Conservation (phyloP, 2,888 invertebrate genomes). For the Saturnia pavonia region DNA sequence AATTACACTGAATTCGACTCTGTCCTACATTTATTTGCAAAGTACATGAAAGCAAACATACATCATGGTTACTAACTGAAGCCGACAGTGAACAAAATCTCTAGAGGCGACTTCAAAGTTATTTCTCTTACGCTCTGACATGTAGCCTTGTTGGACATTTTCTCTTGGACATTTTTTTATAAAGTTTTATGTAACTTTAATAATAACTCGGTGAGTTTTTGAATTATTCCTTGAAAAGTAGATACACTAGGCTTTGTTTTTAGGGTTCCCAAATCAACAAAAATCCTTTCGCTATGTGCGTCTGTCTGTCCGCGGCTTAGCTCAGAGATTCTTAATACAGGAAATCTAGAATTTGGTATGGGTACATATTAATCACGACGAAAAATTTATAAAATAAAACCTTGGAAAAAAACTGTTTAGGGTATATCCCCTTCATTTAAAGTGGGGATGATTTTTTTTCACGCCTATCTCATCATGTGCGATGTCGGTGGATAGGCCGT, state of each 20-base stretch:
- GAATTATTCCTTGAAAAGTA: background rate
- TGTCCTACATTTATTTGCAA: slow-evolving; percentile 40
- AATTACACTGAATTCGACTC: slow-evolving; percentile 23
- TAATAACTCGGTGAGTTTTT: background rate
- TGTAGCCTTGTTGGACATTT: slow-evolving; percentile 3
- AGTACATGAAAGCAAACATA: slow-evolving; percentile 54
- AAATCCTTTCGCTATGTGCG: too few species aligned
- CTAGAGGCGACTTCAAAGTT: slow-evolving; percentile 13
- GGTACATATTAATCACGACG: too few species aligned
- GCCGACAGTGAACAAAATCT: slow-evolving; percentile 33
- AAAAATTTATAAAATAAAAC: too few species aligned
- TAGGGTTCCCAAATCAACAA: too few species aligned
- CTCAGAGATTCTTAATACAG: too few species aligned
- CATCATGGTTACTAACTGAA: slow-evolving; percentile 48
- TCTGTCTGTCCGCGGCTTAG: too few species aligned
- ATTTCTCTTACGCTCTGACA: slow-evolving; percentile 6
- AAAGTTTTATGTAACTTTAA: background rate
- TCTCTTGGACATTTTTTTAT: slow-evolving; percentile 3
- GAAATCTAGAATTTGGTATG: too few species aligned
- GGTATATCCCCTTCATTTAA: too few species aligned
- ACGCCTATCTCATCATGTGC: too few species aligned
- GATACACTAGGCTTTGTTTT: background rate
- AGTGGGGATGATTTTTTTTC: too few species aligned
- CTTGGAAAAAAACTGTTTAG: too few species aligned
- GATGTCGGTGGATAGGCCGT: too few species aligned